phyloP scores from a whole-genome alignment of 2,888 invertebrate genomes.

The Leptarthrus brevirostris region DNA sequence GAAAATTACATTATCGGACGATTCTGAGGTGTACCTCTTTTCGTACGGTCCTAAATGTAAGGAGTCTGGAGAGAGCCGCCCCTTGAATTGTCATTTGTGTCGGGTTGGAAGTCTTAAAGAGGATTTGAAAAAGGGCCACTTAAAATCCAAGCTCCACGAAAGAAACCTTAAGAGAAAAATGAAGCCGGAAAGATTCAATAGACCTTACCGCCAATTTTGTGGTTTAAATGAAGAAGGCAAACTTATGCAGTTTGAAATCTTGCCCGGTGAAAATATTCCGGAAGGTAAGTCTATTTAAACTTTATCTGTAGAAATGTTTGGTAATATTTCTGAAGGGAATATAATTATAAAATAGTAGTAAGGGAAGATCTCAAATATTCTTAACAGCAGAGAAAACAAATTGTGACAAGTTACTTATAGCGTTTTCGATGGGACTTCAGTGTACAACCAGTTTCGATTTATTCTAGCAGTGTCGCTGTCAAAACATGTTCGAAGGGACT shows the following conservation, averaged over 20 bases:
- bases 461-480: no score
- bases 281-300: slow-evolving; percentile 53
- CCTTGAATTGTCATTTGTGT: slow-evolving; percentile 53
- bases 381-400: no score
- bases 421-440: no score
- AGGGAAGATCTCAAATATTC: no score
- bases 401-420: no score
- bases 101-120: slow-evolving; percentile 46
- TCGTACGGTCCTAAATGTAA: slow-evolving; percentile 51
- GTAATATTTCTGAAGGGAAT: no score
- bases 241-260: slow-evolving; percentile 47
- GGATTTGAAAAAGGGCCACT: slow-evolving; percentile 44
- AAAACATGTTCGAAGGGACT: no score
- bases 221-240: slow-evolving; percentile 10
- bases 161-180: slow-evolving; percentile 12
- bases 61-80: slow-evolving; percentile 49
- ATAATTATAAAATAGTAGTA: no score
- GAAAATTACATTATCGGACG: slow-evolving; percentile 49
- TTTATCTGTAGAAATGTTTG: no score
- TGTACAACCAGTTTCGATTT: no score
- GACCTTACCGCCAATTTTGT: slow-evolving; percentile 11
- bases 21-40: slow-evolving; percentile 44
- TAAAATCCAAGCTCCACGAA: slow-evolving; percentile 44
- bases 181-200: slow-evolving; percentile 15
- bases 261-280: slow-evolving; percentile 51